Conservation (phyloP, 2,797 vertebrate genomes). For the Poecilia gillii region DNA sequence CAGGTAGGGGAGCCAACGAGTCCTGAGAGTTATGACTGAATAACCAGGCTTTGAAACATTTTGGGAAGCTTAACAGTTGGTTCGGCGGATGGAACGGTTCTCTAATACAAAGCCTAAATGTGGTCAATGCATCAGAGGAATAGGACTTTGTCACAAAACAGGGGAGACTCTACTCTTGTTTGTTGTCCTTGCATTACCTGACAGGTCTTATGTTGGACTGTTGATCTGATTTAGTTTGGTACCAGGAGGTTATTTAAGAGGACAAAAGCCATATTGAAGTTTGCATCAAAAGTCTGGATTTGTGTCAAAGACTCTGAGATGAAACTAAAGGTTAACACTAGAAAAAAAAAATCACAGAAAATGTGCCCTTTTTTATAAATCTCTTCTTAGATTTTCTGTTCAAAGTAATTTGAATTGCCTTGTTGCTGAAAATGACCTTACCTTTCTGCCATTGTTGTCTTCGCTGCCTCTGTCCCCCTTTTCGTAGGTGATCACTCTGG, state of each 20-base stretch:
- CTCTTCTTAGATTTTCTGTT: background rate
- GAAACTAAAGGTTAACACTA: slow-evolving; percentile 21
- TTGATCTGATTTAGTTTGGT: slow-evolving; percentile 26
- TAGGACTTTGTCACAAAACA: slow-evolving; percentile 10
- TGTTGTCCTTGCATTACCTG: slow-evolving; percentile 46
- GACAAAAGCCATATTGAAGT: slow-evolving; percentile 33
- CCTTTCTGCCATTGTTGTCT: background rate
- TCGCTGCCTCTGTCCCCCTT: slow-evolving; percentile 17
- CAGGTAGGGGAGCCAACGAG: slow-evolving; percentile 80
- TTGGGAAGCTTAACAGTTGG: background rate
- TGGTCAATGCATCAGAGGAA: slow-evolving; percentile 26
- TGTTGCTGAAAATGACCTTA: background rate
- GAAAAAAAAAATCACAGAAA: background rate
- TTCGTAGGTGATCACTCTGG: slow-evolving; percentile 94
- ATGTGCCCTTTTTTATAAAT: background rate
- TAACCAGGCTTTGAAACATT: background rate
- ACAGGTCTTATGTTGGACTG: slow-evolving; percentile 26
- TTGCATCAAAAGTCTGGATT: slow-evolving; percentile 17
- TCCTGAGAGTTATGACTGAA: background rate
- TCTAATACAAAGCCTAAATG: too few species aligned
- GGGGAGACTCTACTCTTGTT: slow-evolving; percentile 41
- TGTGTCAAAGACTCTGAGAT: slow-evolving; percentile 12
- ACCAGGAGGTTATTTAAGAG: slow-evolving; percentile 19
- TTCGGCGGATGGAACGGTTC: too few species aligned
- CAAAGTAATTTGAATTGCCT: too few species aligned